phyloP scores from a whole-genome alignment of 2,113 vertebrate species.

The Callionymus lyra region DNA sequence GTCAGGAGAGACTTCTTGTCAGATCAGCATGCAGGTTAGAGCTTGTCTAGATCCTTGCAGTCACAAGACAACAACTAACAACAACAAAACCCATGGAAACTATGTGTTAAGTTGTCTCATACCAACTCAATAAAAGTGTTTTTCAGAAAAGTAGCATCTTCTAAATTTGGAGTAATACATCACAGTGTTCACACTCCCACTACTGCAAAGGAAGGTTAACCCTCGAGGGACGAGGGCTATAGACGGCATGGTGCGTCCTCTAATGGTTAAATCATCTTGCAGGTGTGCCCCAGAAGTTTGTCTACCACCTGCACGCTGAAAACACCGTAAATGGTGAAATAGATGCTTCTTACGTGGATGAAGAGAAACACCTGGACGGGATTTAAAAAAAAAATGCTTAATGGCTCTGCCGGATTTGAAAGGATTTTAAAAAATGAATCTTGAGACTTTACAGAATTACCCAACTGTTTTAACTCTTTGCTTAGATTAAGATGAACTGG shows the following conservation, averaged over 20 bases:
- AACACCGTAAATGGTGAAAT: constrained; percentile 48
- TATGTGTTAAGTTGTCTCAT: constrained; percentile 16
- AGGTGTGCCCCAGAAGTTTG: constrained; percentile 62
- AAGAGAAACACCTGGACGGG: constrained; percentile 41
- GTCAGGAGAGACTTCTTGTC: too few species aligned
- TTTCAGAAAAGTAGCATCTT: constrained; percentile 17
- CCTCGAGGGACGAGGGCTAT: constrained; percentile 34
- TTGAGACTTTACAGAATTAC: too few species aligned
- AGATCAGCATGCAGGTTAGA: constrained; percentile 1
- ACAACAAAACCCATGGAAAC: constrained; percentile 14
- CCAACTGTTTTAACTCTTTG: too few species aligned
- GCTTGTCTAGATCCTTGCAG: constrained; percentile 5
- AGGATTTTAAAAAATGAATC: too few species aligned
- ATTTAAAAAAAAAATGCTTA: constrained; percentile 50
- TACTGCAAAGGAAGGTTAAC: constrained; percentile 4
- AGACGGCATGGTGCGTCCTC: constrained; percentile 38
- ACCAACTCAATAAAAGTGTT: constrained; percentile 26
- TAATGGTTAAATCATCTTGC: constrained; percentile 59
- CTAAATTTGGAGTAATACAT: constrained; percentile 41
- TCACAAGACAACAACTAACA: constrained; percentile 4
- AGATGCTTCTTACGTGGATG: constrained; percentile 44
- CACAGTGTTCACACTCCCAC: constrained; percentile 12
- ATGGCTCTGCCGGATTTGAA: constrained; percentile 29
- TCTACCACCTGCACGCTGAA: constrained; percentile 44
- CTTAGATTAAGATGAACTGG: too few species aligned